Evolutionary conservation across 2,888 invertebrate species (phyloP).

Genomic region (Ellobium chinense): DNA sequence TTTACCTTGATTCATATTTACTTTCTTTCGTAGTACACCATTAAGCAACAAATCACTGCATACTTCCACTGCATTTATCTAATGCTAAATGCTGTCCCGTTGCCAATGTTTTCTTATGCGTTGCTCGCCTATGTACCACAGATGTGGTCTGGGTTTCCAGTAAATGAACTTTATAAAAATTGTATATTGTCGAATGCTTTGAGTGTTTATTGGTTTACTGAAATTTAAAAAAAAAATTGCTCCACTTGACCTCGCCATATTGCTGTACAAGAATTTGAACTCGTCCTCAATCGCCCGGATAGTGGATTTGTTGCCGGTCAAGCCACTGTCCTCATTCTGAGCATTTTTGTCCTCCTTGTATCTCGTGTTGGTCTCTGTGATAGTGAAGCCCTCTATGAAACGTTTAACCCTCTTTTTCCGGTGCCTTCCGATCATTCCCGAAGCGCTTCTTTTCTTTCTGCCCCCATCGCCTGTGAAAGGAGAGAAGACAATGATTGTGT

Average conservation of each 20-base stretch:
- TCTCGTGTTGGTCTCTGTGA: conserved; percentile 12
- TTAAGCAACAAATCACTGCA: too few species aligned
- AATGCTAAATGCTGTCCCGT: too few species aligned
- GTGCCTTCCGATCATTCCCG: not conserved
- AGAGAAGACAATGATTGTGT: too few species aligned
- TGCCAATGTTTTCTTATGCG: too few species aligned
- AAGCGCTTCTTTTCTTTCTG: not conserved
- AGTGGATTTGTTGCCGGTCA: conserved; percentile 17
- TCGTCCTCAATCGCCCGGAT: conserved; percentile 28
- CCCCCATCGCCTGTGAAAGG: not conserved
- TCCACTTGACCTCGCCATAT: conserved; percentile 1
- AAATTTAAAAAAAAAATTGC: not conserved
- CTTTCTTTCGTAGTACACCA: too few species aligned
- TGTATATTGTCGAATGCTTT: too few species aligned
- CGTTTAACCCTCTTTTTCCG: conserved; percentile 3
- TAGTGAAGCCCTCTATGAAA: conserved; percentile 20
- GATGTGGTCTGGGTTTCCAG: too few species aligned
- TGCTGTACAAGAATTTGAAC: conserved; percentile 30
- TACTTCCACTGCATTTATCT: too few species aligned
- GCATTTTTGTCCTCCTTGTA: not conserved
- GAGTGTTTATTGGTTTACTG: too few species aligned
- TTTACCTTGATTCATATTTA: too few species aligned
- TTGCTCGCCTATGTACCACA: too few species aligned
- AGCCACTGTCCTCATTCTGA: not conserved
- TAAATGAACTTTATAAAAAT: too few species aligned